Evolutionary conservation across 2,797 vertebrate species (phyloP).

Genomic region (Crenichthys baileyi): DNA sequence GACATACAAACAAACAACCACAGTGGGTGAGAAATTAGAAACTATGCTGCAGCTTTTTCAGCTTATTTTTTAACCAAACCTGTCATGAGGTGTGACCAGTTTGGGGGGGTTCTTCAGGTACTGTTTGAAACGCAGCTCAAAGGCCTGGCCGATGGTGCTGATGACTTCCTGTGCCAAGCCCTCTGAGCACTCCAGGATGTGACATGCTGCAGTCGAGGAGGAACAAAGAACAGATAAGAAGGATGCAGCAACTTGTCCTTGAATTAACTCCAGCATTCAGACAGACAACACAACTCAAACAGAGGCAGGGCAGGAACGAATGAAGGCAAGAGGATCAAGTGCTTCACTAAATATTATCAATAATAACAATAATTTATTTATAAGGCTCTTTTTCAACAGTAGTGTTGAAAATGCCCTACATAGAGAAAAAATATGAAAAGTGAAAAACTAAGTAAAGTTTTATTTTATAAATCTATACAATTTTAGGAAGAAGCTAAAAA

Average conservation of each 20-base stretch:
- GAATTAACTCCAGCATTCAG: constrained; percentile 10
- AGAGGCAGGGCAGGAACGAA: constrained; percentile 4
- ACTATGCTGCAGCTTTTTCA: constrained; percentile 15
- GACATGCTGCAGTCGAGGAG: constrained; percentile 85
- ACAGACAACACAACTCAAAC: background rate
- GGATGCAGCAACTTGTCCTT: constrained; percentile 17
- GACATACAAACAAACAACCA: background rate
- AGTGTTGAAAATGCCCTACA: no score
- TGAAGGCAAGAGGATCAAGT: background rate
- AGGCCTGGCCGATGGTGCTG: constrained; percentile 97
- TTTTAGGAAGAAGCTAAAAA: background rate
- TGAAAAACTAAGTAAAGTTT: no score
- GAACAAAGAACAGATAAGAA: constrained; percentile 12
- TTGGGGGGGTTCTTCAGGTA: constrained; percentile 98
- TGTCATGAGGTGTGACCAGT: constrained; percentile 95
- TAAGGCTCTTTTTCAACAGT: no score
- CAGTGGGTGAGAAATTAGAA: background rate
- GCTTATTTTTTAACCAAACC: constrained; percentile 72
- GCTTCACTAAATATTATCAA: background rate
- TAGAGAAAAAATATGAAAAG: no score
- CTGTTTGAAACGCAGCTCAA: constrained; percentile 97
- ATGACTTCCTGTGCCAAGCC: constrained; percentile 97
- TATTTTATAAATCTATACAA: no score
- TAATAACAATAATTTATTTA: no score
- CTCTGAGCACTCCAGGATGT: constrained; percentile 96